Evolutionary conservation across 2,113 vertebrate species (phyloP), one percentile per base, ranked within the genome.

Genomic region (Dinomys branickii): DNA sequence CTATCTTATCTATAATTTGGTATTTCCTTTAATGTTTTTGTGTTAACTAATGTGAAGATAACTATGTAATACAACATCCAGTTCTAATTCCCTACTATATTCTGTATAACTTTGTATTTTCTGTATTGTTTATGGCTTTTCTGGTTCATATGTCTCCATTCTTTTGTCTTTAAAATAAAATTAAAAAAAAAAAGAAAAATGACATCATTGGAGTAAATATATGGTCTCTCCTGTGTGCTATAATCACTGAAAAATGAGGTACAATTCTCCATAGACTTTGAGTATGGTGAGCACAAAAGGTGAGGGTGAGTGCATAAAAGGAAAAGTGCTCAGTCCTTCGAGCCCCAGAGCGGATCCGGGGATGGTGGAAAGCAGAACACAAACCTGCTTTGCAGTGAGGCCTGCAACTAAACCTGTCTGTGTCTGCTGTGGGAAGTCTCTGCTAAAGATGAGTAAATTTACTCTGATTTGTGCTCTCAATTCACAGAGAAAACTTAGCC

Each of bases 171-270:
- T n/a, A n/a, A n/a, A n/a, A n/a, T n/a, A n/a, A n/a, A n/a, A n/a
- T n/a, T n/a, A n/a, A n/a, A n/a, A n/a, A n/a, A n/a, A n/a, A n/a
- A n/a, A n/a, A n/a, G 73, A 71, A 9, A 56, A 84, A 90, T 85
- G 33, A 67, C 41, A 92, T 81, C 14, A 33, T n/a, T 59, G 6
- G 26, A 90, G 28, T 78, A 78, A 67, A 56, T 88, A 80, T 20
- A 17, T 83, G 41, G 38, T 20, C 14, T 86, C 41, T n/a, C 26
- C 30, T 80, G 26, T 30, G 47, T 59, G 11, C 83, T 90, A 67
- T n/a, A n/a, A n/a, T 58, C 71, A 81, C 59, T 94, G 26, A 92
- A 95, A 91, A 91, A 3, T 82, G 11, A 91, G 81, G 17, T 69
- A 94, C 30, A 88, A 11, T 85, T 69, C 12, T 80, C 91, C 88